phyloP scores from a whole-genome alignment of 2,113 vertebrate genomes.

The Alces alces region DNA sequence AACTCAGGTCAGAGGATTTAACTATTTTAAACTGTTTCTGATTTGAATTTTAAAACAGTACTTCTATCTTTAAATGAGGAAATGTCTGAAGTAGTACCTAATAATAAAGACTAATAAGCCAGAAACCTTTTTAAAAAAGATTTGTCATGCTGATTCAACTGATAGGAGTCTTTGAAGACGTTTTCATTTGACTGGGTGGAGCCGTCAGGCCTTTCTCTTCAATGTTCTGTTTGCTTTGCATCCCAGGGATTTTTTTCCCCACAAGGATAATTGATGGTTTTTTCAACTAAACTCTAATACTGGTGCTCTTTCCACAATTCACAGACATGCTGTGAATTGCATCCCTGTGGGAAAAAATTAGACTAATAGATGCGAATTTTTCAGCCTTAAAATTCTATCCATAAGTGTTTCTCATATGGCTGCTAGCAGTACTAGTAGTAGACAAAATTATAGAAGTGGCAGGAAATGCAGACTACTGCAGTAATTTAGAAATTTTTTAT shows the following conservation, averaged over 20 bases:
- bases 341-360: neutral
- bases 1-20: neutral
- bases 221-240: neutral
- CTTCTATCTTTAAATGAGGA: neutral
- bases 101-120: neutral
- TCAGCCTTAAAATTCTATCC: neutral
- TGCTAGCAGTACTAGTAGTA: neutral
- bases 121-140: neutral
- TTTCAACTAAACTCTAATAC: neutral
- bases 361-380: conserved; percentile 3
- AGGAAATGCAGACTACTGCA: conserved; percentile 13
- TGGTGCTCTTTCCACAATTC: neutral
- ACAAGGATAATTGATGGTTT: neutral
- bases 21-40: neutral
- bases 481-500: conserved; percentile 25
- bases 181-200: neutral
- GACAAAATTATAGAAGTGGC: conserved; percentile 23
- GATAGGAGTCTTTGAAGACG: neutral
- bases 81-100: neutral
- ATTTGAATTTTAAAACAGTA: conserved; percentile 27
- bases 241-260: neutral
- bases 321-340: neutral
- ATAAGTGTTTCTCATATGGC: conserved; percentile 7
- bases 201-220: neutral
- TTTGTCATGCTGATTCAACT: neutral